These are phyloP conservation scores for Apeltes quadracus DNA, from an alignment of 2,113 vertebrate species.

Conservation along the genomic window DNA sequence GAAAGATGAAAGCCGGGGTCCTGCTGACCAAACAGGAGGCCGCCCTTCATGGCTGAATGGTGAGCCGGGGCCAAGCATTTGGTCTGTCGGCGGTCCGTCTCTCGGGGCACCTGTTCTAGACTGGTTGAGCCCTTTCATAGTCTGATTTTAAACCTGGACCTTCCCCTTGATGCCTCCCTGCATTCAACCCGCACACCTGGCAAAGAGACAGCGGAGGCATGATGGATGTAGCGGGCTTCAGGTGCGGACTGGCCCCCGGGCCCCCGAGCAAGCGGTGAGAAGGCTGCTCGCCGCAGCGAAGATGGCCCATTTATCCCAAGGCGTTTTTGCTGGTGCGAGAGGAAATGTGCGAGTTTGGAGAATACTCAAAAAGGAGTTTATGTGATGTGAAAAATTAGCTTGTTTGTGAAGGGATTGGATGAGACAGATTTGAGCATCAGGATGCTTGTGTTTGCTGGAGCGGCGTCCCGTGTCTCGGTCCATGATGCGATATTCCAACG, in stretches of 20 bases:
- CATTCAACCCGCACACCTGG: conserved; percentile 36
- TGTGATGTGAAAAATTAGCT: conserved; percentile 28
- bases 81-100: conserved; percentile 27
- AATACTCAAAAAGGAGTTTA: conserved; percentile 29
- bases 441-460: conserved; percentile 8
- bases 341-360: conserved; percentile 14
- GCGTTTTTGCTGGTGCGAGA: conserved; percentile 5
- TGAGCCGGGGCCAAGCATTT: conserved; percentile 11
- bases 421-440: conserved; percentile 25
- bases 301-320: conserved; percentile 5
- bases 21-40: conserved; percentile 34
- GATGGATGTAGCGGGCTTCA: conserved; percentile 28
- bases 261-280: conserved; percentile 9
- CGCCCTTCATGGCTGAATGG: conserved; percentile 34
- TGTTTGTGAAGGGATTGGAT: conserved; percentile 14
- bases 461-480: conserved; percentile 30
- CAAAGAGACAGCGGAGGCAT: conserved; percentile 7
- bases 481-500: conserved; percentile 56
- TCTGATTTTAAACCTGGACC: conserved; percentile 8
- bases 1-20: conserved; percentile 11
- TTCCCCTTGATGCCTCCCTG: background rate
- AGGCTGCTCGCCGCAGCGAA: background rate
- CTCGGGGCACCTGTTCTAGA: conserved; percentile 31
- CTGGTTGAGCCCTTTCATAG: conserved; percentile 21
- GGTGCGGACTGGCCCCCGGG: conserved; percentile 11